Conservation (phyloP, 2,113 vertebrate species). For the Lasiurus cinereus region DNA sequence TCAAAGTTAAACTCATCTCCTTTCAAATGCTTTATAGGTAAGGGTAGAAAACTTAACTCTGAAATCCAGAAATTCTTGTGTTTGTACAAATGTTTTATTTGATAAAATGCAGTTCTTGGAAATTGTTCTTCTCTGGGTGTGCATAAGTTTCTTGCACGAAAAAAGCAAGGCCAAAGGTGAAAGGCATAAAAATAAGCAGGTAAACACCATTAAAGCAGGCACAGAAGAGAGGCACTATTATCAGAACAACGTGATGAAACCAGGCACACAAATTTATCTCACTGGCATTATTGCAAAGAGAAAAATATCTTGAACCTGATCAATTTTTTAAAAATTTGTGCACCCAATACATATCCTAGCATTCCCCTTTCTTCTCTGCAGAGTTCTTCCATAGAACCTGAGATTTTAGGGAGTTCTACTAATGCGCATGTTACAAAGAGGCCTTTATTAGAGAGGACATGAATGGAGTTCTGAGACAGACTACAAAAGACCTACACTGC, state of each 20-base stretch:
- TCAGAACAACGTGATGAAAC: slow-evolving; percentile 61
- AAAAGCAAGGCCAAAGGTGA: slow-evolving; percentile 67
- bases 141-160: slow-evolving; percentile 63
- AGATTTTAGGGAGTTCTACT: slow-evolving; percentile 71
- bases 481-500: slow-evolving; percentile 66
- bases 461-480: slow-evolving; percentile 66
- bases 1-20: slow-evolving; percentile 77
- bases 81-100: slow-evolving; percentile 57
- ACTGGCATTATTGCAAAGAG: slow-evolving; percentile 37
- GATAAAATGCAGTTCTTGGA: slow-evolving; percentile 71
- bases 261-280: slow-evolving; percentile 22
- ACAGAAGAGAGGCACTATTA: slow-evolving; percentile 34
- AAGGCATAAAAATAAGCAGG: slow-evolving; percentile 62
- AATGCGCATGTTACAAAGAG: slow-evolving; percentile 75
- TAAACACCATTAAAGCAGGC: slow-evolving; percentile 63
- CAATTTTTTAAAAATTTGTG: slow-evolving; percentile 70
- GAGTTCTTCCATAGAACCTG: slow-evolving; percentile 66
- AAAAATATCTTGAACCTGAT: background rate
- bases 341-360: background rate
- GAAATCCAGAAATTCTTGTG: slow-evolving; percentile 76
- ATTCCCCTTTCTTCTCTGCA: slow-evolving; percentile 11
- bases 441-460: slow-evolving; percentile 67
- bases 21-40: slow-evolving; percentile 71
- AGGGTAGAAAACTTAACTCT: slow-evolving; percentile 61
- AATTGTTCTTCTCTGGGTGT: slow-evolving; percentile 70